phyloP scores from a whole-genome alignment of 2,797 vertebrate genomes.

The Peromyscus eremicus region DNA sequence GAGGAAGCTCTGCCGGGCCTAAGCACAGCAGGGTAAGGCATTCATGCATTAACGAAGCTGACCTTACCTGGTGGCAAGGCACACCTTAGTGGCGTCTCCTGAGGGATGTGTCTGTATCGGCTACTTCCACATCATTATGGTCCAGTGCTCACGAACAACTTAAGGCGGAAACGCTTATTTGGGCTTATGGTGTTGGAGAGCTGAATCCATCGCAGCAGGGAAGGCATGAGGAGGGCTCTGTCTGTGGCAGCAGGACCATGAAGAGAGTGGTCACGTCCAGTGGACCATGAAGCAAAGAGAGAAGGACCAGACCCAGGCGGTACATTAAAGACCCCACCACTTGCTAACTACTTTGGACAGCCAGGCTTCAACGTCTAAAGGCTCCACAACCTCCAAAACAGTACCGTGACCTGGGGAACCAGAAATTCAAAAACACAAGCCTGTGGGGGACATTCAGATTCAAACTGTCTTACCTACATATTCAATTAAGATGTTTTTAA shows the following conservation, averaged over 20 bases:
- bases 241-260: not conserved
- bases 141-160: not conserved
- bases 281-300: not conserved
- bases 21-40: not conserved
- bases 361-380: not conserved
- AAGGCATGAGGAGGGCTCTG: not conserved
- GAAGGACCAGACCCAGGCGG: not conserved
- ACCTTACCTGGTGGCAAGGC: not conserved
- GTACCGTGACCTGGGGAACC: not conserved
- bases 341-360: not conserved
- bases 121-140: not conserved
- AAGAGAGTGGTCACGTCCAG: not conserved
- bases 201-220: not conserved
- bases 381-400: not conserved
- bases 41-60: conserved; percentile 1
- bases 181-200: not conserved
- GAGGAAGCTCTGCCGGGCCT: conserved; percentile 9
- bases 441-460: not conserved
- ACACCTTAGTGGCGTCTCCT: not conserved
- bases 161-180: not conserved
- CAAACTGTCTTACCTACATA: not conserved
- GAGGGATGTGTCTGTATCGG: not conserved
- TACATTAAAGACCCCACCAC: too few species aligned
- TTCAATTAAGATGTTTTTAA: not conserved
- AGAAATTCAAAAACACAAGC: not conserved